Conservation (phyloP, 2,797 vertebrate genomes). For the Poeciliopsis gracilis region DNA sequence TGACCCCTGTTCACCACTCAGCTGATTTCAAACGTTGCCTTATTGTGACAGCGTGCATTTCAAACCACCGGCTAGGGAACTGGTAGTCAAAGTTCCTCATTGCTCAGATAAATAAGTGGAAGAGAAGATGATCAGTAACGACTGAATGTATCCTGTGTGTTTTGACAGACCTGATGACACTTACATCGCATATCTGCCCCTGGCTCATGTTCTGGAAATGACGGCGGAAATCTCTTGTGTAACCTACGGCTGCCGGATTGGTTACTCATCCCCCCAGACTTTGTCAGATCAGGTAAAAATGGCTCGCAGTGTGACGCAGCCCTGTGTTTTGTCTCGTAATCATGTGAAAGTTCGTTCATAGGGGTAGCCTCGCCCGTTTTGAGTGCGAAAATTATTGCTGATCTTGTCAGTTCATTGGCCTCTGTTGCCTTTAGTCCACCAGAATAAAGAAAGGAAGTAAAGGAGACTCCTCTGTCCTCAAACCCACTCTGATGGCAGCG, state of each 20-base stretch:
- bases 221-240: constrained; percentile 97
- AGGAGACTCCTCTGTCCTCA: constrained; percentile 91
- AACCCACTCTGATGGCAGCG: constrained; percentile 94
- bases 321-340: not conserved
- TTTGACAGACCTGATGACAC: constrained; percentile 88
- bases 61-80: not conserved
- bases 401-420: not conserved
- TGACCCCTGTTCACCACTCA: not conserved
- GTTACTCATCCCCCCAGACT: constrained; percentile 96
- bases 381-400: constrained; percentile 2
- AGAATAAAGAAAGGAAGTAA: constrained; percentile 98
- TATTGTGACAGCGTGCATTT: not conserved
- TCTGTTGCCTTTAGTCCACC: constrained; percentile 85
- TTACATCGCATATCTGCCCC: constrained; percentile 95
- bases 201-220: constrained; percentile 97
- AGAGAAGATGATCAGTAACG: not conserved
- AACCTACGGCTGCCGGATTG: constrained; percentile 94
- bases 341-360: not conserved
- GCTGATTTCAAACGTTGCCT: not conserved
- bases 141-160: constrained; percentile 12
- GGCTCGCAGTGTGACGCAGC: not conserved
- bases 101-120: constrained; percentile 5
- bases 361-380: not conserved
- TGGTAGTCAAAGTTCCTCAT: not conserved
- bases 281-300: constrained; percentile 93